phyloP scores from a whole-genome alignment of 2,888 invertebrate genomes.

The Lochmaea capreae region DNA sequence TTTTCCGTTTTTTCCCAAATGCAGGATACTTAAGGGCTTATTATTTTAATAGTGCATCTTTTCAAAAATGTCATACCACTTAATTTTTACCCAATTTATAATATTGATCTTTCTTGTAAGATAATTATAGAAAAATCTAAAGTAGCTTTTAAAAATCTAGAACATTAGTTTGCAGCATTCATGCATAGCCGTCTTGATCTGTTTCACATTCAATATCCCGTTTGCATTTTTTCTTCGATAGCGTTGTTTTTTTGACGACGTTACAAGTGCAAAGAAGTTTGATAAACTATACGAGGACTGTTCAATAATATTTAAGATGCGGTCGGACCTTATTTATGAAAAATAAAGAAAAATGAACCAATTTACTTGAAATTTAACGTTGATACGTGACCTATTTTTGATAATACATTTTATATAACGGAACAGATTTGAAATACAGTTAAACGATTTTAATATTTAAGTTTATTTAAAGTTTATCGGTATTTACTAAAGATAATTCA shows the following conservation, averaged over 20 bases:
- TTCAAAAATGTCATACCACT: too few species aligned
- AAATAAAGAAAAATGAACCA: too few species aligned
- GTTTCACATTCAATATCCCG: constrained; percentile 26
- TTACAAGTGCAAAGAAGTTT: not conserved
- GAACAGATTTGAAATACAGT: too few species aligned
- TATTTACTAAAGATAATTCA: not conserved
- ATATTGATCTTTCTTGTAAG: not conserved
- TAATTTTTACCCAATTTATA: too few species aligned
- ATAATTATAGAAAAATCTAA: not conserved
- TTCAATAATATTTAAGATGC: not conserved
- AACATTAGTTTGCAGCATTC: constrained; percentile 16
- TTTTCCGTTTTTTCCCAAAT: too few species aligned
- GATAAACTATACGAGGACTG: not conserved
- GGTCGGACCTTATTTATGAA: too few species aligned
- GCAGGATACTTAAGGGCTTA: too few species aligned
- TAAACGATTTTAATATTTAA: too few species aligned
- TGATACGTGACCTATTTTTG: too few species aligned
- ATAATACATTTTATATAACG: too few species aligned
- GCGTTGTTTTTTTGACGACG: constrained; percentile 1
- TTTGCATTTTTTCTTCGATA: constrained; percentile 14
- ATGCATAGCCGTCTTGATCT: constrained; percentile 27
- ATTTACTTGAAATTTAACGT: not conserved
- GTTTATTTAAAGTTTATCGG: not conserved
- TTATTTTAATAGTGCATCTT: too few species aligned
- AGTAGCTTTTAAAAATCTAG: not conserved